Evolutionary conservation across 2,113 vertebrate genomes (phyloP).

Genomic region (Myocastor coypus): DNA sequence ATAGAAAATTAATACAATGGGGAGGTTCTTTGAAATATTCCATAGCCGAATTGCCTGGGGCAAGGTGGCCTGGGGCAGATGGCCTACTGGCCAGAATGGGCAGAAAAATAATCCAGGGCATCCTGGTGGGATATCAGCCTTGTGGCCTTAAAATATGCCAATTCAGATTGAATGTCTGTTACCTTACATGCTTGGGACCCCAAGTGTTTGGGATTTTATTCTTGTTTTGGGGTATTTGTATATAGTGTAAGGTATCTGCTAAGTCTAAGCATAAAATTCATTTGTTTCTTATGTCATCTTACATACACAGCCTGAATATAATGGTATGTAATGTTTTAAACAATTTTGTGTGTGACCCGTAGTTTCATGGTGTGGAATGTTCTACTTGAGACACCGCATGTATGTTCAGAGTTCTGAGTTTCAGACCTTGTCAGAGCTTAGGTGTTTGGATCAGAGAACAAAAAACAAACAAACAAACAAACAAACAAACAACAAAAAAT

Average conservation of each 20-base stretch:
- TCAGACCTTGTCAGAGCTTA: not conserved
- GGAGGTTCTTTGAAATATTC: not conserved
- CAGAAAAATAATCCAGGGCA: not conserved
- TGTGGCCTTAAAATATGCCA: not conserved
- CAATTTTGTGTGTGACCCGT: not conserved
- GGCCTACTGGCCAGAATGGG: not conserved
- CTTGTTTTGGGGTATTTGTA: not conserved
- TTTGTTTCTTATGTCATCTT: not conserved
- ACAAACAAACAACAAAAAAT: not conserved
- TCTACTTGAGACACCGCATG: too few species aligned
- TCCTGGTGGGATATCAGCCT: not conserved
- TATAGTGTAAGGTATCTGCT: not conserved
- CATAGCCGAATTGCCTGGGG: not conserved
- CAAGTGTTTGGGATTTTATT: not conserved
- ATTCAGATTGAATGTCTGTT: fast-evolving
- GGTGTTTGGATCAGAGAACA: not conserved
- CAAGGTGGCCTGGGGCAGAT: too few species aligned
- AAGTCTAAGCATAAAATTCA: not conserved
- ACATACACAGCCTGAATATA: not conserved
- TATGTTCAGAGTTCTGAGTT: not conserved
- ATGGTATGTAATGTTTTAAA: not conserved
- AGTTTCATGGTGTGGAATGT: not conserved
- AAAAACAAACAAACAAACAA: too few species aligned
- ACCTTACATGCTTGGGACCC: not conserved
- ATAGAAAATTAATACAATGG: not conserved